A percentile compares a stretch with the other conserved stretches of the same genome.
phyloP scores from a whole-genome alignment of 2,113 vertebrate genomes.

The Sinocyclocheilus rhinocerous region DNA sequence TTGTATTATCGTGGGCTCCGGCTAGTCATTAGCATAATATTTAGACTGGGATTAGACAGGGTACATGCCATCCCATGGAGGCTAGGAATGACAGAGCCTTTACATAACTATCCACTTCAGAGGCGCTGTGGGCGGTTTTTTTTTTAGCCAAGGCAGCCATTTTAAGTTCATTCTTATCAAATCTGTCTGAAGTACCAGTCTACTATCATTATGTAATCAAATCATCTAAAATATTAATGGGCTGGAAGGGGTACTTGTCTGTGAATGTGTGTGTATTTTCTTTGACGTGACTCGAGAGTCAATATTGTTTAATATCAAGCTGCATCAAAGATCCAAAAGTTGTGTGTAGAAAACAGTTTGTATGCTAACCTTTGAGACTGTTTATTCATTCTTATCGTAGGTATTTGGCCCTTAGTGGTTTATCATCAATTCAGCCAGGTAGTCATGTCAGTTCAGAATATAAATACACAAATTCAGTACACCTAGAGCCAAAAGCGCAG shows the following conservation, averaged over 20 bases:
- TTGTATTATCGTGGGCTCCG: conserved; percentile 22
- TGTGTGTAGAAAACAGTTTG: neutral
- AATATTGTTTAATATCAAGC: neutral
- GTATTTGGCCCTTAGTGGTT: neutral
- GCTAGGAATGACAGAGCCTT: conserved; percentile 3
- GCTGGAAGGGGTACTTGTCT: conserved; percentile 1
- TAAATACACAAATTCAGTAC: conserved; percentile 1
- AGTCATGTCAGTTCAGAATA: neutral
- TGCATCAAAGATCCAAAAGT: neutral
- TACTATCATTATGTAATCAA: conserved; percentile 32
- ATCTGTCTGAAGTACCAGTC: conserved; percentile 11
- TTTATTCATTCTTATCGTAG: conserved; percentile 14
- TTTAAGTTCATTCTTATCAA: conserved; percentile 7
- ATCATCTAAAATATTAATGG: neutral
- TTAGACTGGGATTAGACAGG: conserved; percentile 27
- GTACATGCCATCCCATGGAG: conserved; percentile 27
- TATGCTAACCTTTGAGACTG: neutral
- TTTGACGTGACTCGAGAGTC: neutral
- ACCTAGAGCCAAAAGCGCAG: neutral
- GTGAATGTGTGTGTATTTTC: conserved; percentile 30
- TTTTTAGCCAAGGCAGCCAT: neutral
- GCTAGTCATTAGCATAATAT: conserved; percentile 53
- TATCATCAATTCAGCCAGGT: conserved; percentile 19
- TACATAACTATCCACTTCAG: neutral
- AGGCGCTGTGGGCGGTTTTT: neutral